Conservation (phyloP, 1,140 invertebrate species). For the Drosophila setifemur region DNA sequence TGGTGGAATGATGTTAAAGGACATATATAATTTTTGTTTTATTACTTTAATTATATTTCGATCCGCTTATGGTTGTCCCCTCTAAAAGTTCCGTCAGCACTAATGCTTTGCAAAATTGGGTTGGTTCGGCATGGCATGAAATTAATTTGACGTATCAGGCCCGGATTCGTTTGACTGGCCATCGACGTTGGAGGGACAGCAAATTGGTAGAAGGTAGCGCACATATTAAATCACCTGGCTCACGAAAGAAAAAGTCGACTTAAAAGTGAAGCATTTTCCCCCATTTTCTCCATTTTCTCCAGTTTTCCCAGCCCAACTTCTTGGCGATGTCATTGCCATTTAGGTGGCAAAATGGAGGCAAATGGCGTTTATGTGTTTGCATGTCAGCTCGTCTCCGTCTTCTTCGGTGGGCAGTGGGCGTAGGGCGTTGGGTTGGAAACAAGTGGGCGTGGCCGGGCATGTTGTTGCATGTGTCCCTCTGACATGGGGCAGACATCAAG, state of each 20-base stretch:
- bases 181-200: conserved; percentile 7
- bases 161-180: conserved; percentile 35
- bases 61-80: background rate
- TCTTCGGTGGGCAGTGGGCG: background rate
- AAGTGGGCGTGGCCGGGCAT: conserved; percentile 2
- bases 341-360: conserved; percentile 19
- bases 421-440: background rate
- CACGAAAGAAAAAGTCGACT: conserved; percentile 24
- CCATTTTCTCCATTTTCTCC: no score
- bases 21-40: no score
- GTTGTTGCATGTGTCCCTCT: conserved; percentile 22
- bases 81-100: background rate
- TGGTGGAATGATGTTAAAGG: no score
- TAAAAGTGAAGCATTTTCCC: conserved; percentile 21
- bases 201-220: background rate
- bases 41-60: background rate
- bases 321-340: conserved; percentile 40
- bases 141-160: conserved; percentile 31
- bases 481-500: conserved; percentile 39
- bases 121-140: background rate
- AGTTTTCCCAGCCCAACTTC: no score
- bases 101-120: background rate
- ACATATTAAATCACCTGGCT: conserved; percentile 32
- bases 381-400: conserved; percentile 30
- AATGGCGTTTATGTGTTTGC: conserved; percentile 55